Evolutionary conservation across 1,140 invertebrate genomes (phyloP), one percentile per base, ranked within the genome.

Genomic region (Sinonovacula constricta): DNA sequence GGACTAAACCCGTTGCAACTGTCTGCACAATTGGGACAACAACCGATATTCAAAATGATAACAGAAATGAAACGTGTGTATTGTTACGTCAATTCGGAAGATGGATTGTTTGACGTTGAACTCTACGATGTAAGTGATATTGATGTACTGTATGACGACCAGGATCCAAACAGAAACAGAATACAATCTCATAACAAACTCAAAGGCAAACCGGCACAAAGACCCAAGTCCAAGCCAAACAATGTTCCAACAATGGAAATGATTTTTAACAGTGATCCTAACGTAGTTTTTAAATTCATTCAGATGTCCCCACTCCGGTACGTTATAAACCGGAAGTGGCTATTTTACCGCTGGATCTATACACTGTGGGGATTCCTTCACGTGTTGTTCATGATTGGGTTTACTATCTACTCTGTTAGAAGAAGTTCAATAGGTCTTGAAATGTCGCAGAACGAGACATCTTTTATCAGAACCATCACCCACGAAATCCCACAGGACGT

Each of bases 101-200:
- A 83, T 62, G 83, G 83, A 31, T 51, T 85, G 14, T 83, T 81
- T 62, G 83, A 85, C 31, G 77, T 85, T 10, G 79, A 85, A 54
- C 36, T 79, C 36, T 85, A 85, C 56, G 83, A 85, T 14, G 79
- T 85, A 7, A 81, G 81, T 7, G 83, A 85, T 31, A 81, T 85
- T 28, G 81, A 83, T 62, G 49, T 57, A 53, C 49, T 70, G 33
- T 36, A 39, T 14, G 62, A 59, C 12, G 45, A 57, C 45, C 56
- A 49, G n/a, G 53, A 59, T 15, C 3, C 15, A 34, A 34, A 34
- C 54, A 74, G 56, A 0, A n/a, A n/a, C n/a, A n/a, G n/a, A n/a
- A n/a, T n/a, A n/a, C n/a, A n/a, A n/a, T n/a, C n/a, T n/a, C n/a
- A n/a, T n/a, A n/a, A n/a, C n/a, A n/a, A n/a, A n/a, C n/a, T 28